Percentiles rank a stretch among this genome's conserved stretches.
phyloP scores from a whole-genome alignment of 1,140 invertebrate species.

The Zaprionus tsacasi region DNA sequence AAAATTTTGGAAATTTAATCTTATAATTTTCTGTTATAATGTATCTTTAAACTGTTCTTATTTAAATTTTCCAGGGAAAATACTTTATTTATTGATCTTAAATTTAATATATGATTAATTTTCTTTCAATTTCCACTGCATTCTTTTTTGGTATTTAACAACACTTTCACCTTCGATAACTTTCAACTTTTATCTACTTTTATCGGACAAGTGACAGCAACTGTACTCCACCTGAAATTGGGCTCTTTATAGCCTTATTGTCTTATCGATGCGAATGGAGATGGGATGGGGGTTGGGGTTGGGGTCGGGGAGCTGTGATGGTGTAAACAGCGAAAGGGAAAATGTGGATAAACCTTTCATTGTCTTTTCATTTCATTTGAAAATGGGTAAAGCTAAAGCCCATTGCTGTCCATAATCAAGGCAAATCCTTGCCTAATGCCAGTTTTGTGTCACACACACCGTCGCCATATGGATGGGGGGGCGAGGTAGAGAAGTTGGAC shows the following conservation, averaged over 20 bases:
- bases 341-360: slow-evolving; percentile 63
- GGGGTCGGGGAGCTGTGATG: neutral
- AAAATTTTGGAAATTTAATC: too few species aligned
- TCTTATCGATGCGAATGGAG: slow-evolving; percentile 48
- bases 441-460: slow-evolving; percentile 77
- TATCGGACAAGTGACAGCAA: slow-evolving; percentile 49
- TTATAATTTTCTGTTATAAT: too few species aligned
- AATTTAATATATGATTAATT: neutral
- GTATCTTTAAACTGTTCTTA: too few species aligned
- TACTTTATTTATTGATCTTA: too few species aligned
- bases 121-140: neutral
- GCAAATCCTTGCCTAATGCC: slow-evolving; percentile 81
- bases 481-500: neutral
- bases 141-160: neutral
- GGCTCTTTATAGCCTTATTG: slow-evolving; percentile 75
- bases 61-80: too few species aligned
- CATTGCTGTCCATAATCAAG: slow-evolving; percentile 81
- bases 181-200: slow-evolving; percentile 58
- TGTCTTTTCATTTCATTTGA: slow-evolving; percentile 76
- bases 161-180: neutral
- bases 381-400: slow-evolving; percentile 74
- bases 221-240: slow-evolving; percentile 57
- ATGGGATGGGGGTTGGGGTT: slow-evolving; percentile 10
- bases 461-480: neutral
- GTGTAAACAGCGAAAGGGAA: slow-evolving; percentile 6